Percentiles rank a stretch among this genome's conserved stretches.
Conservation (phyloP, 2,797 vertebrate genomes). For the Cirrhinus molitorella region DNA sequence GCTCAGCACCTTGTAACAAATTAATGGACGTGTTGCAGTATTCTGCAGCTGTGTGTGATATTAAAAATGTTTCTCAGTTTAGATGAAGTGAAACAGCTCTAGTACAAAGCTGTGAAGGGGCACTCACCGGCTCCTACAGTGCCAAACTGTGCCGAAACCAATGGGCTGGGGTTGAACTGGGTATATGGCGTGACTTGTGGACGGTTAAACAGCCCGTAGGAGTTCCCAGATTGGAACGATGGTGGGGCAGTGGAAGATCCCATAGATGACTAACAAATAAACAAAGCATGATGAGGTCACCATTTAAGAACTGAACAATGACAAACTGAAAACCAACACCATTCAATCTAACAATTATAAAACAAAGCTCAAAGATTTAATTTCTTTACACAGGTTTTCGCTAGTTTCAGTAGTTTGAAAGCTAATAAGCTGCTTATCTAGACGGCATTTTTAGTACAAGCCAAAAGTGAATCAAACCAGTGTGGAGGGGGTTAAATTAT, state of each 20-base stretch:
- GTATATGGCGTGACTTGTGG: constrained; percentile 88
- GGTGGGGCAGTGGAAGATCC: constrained; percentile 81
- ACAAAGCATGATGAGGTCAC: constrained; percentile 5
- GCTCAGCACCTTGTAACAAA: neutral
- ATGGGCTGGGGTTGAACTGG: constrained; percentile 86
- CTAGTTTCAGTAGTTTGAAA: neutral
- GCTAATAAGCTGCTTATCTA: neutral
- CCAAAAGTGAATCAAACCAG: too few relatives aligned
- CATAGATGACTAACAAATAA: constrained; percentile 86
- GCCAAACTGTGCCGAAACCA: constrained; percentile 89
- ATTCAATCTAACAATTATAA: neutral
- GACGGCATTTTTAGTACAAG: neutral
- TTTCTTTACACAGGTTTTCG: neutral
- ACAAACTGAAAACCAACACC: neutral
- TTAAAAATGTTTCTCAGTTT: neutral
- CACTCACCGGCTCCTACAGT: constrained; percentile 87
- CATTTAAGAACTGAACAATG: neutral
- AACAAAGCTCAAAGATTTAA: neutral
- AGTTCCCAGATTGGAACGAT: constrained; percentile 86
- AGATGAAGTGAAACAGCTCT: neutral
- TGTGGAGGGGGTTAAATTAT: too few relatives aligned
- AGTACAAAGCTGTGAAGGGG: neutral
- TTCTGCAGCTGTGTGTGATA: neutral
- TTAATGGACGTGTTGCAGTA: neutral
- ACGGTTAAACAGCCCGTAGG: constrained; percentile 91